phyloP scores from a whole-genome alignment of 2,888 invertebrate species.

The Thera obeliscata region DNA sequence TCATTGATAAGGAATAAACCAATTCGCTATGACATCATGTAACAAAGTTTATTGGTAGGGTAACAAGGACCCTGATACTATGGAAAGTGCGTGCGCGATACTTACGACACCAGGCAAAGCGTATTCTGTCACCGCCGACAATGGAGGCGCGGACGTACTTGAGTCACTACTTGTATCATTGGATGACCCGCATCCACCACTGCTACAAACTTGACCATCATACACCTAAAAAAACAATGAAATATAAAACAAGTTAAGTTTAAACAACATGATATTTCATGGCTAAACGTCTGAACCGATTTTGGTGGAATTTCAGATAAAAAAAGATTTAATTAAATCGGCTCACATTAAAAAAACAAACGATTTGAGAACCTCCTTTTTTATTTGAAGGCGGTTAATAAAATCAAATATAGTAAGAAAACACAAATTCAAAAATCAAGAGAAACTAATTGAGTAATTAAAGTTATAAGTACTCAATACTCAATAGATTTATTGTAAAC shows the following conservation, averaged over 20 bases:
- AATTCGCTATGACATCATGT: not conserved
- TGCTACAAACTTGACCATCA: conserved; percentile 78
- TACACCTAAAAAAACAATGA: conserved; percentile 60
- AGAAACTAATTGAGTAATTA: not conserved
- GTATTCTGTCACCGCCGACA: conserved; percentile 94
- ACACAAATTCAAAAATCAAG: not conserved
- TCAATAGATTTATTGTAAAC: too few species aligned
- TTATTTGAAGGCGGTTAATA: too few species aligned
- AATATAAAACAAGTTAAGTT: not conserved
- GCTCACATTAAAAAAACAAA: too few species aligned
- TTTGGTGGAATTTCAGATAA: too few species aligned
- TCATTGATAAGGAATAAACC: too few species aligned
- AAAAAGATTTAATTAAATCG: too few species aligned
- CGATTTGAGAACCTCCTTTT: too few species aligned
- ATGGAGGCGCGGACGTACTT: conserved; percentile 95
- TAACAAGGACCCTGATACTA: not conserved
- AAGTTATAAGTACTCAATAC: too few species aligned
- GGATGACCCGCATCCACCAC: conserved; percentile 79
- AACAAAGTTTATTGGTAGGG: not conserved
- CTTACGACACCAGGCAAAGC: conserved; percentile 95
- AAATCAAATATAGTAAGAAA: too few species aligned
- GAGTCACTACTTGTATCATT: conserved; percentile 97
- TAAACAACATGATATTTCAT: too few species aligned
- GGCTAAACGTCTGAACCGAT: too few species aligned
- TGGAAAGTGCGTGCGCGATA: conserved; percentile 39